Evolutionary conservation across 1,140 invertebrate species (phyloP).

Genomic region (Trichoplusia ni): DNA sequence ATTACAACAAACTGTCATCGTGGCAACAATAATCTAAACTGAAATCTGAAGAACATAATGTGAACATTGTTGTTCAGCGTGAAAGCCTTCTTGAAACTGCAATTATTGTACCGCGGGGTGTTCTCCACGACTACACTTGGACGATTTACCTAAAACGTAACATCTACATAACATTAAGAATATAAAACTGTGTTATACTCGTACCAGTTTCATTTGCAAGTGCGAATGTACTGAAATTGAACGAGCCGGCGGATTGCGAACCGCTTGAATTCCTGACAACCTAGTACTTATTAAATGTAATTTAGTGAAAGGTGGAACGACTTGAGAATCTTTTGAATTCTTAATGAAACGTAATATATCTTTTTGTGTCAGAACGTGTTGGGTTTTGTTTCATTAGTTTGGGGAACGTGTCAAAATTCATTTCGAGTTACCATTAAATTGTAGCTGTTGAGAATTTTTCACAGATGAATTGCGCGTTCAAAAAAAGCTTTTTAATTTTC

Average conservation of each 20-base stretch:
- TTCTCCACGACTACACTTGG: not conserved
- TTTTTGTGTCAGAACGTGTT: not conserved
- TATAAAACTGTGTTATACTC: constrained; percentile 11
- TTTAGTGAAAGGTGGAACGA: not conserved
- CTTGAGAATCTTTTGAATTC: not conserved
- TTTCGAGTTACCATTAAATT: no score
- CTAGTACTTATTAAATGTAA: not conserved
- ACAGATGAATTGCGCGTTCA: no score
- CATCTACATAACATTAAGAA: constrained; percentile 3
- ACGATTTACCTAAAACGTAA: constrained; percentile 9
- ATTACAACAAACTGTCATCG: constrained; percentile 15
- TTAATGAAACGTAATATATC: not conserved
- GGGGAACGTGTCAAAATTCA: no score
- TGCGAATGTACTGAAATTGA: constrained; percentile 8
- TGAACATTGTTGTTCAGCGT: constrained; percentile 5
- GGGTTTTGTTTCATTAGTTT: not conserved
- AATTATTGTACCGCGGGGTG: no score
- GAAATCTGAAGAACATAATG: constrained; percentile 13
- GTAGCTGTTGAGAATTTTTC: no score
- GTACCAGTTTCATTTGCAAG: constrained; percentile 2
- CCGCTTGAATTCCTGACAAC: not conserved
- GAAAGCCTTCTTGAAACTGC: not conserved
- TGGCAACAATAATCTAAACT: not conserved
- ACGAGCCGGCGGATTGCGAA: not conserved
- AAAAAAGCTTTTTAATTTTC: no score